Evolutionary conservation across 2,888 invertebrate genomes (phyloP).

Genomic region (Nezara viridula): DNA sequence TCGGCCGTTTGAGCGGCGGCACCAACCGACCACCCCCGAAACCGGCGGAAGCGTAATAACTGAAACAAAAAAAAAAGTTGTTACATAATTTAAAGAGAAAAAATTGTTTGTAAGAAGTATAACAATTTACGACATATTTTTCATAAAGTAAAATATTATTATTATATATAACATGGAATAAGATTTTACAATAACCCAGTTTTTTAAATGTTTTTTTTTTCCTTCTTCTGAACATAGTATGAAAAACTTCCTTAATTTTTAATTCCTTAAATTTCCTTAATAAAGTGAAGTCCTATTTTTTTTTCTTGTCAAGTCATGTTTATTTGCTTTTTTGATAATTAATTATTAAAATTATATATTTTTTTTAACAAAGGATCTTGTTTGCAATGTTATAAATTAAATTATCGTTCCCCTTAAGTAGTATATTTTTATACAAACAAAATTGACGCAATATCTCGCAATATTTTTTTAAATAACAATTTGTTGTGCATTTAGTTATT

Average conservation of each 20-base stretch:
- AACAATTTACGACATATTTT: too few species aligned
- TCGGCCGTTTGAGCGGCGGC: conserved; percentile 75
- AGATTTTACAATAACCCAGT: not conserved
- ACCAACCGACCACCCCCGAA: conserved; percentile 74
- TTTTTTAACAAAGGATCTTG: not conserved
- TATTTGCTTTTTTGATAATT: not conserved
- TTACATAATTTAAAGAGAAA: too few species aligned
- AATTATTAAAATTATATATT: not conserved
- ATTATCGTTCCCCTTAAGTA: not conserved
- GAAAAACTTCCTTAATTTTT: not conserved
- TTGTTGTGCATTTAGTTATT: too few species aligned
- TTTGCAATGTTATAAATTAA: not conserved
- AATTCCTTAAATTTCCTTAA: not conserved
- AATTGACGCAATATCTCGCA: too few species aligned
- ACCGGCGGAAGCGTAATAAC: conserved; percentile 76
- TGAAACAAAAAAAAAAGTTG: conserved; percentile 69
- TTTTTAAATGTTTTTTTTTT: not conserved
- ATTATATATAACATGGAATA: not conserved
- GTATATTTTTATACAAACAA: too few species aligned
- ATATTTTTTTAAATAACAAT: too few species aligned
- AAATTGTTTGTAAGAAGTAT: too few species aligned
- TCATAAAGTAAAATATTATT: not conserved
- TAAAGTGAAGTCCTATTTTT: not conserved
- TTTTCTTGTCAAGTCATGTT: not conserved
- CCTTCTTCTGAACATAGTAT: not conserved